Base-by-base conservation (phyloP, 2,888 invertebrate species). In the Buathra laborator region DNA sequence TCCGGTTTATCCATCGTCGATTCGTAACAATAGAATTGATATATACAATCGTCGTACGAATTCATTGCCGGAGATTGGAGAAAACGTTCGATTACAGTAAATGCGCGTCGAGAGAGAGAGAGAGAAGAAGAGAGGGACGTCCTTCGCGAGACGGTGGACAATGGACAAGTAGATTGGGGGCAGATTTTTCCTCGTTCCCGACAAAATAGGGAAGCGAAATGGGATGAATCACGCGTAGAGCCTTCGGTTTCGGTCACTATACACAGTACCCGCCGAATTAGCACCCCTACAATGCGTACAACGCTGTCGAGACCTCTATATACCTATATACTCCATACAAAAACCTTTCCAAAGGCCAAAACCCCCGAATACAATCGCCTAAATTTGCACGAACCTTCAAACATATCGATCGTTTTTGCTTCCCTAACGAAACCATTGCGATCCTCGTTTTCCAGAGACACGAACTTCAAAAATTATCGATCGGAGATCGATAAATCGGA, bases 201-300 rank as follows among this genome's bases (percentile, higher is more conserved):
- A 59, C 59, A 59, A 74, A 59, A 66, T 76, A 48, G 66, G 59
- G 80, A 84, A 70, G 76, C 59, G 80, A 81, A 76, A 67, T 67
- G 67, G 80, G 84, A 84, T 84, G 84, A 84, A 84, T 84, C 84
- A 84, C 80, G 72, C 84, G 56, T 24, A 66, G 64, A 76, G 66
- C 71, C 43, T 37, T 37, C 37, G 37, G 10, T 9, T 51, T 32
- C 68, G 68, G 51, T 83, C 59, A 53, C 43, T 59, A 56, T 51
- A 74, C 74, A 46, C 68, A 64, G 46, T 59, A 59, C 75, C 4
- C 48, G 32, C n/a, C n/a, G 76, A 80, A 80, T 80, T 76, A 72
- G 67, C 76, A 71, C 75, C 71, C 83, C 64, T 51, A 46, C 48
- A n/a, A 32, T 16, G 62, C 44, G 32, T 48, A 29, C 14, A 2